These are phyloP conservation scores for Psilanteris sp. DNA, from an alignment of 1,140 invertebrate species.

Conservation along the genomic window DNA sequence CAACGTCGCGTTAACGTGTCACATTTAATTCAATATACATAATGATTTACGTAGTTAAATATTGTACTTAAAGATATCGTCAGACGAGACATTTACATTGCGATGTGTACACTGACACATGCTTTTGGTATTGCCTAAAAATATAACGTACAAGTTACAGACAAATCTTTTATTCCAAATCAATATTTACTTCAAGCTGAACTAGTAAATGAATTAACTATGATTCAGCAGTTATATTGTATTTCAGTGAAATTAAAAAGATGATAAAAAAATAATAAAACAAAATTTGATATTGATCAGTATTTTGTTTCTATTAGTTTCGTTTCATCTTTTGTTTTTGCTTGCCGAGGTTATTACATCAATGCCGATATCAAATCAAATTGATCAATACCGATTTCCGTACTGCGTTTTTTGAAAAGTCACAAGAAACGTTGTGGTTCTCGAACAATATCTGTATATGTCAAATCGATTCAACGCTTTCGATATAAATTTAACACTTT, in stretches of 20 bases:
- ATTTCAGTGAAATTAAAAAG: too few species aligned
- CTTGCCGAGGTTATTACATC: conserved; percentile 10
- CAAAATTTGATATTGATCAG: neutral
- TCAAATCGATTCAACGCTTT: conserved; percentile 38
- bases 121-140: conserved; percentile 9
- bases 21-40: conserved; percentile 1
- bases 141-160: neutral
- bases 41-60: neutral
- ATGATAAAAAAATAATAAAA: too few species aligned
- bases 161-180: conserved; percentile 5
- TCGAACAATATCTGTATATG: conserved; percentile 16
- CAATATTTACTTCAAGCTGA: conserved; percentile 2
- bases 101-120: neutral
- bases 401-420: conserved; percentile 3
- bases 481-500: conserved; percentile 37
- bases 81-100: conserved; percentile 2
- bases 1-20: neutral
- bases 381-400: conserved; percentile 28
- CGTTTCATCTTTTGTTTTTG: conserved; percentile 9
- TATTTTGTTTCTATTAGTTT: conserved; percentile 15
- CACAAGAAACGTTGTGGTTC: conserved; percentile 3
- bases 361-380: conserved; percentile 22
- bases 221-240: too few species aligned
- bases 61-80: conserved; percentile 6
- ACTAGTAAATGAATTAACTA: neutral